A percentile compares a stretch with the other conserved stretches of the same genome.
Evolutionary conservation across 2,888 invertebrate genomes (phyloP).

Genomic region (Cantharis nigra): DNA sequence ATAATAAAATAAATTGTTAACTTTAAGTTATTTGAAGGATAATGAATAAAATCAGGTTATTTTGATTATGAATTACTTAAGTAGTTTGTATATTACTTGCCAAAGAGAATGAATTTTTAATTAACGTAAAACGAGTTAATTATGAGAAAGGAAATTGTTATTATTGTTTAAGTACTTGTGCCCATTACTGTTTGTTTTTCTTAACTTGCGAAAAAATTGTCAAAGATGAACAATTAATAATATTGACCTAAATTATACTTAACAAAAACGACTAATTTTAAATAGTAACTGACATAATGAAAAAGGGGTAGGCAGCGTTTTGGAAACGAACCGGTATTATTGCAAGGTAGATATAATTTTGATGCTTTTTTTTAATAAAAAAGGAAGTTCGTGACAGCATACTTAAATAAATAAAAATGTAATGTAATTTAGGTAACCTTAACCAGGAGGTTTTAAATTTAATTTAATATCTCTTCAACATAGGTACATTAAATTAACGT

Average conservation of each 20-base stretch:
- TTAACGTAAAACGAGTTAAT: neutral
- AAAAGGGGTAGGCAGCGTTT: neutral
- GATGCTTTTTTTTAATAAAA: neutral
- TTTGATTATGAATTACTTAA: neutral
- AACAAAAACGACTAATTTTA: neutral
- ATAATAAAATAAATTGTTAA: no score
- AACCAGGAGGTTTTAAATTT: neutral
- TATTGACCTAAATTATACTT: neutral
- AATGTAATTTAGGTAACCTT: neutral
- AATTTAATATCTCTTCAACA: neutral
- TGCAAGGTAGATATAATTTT: neutral
- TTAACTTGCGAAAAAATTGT: neutral
- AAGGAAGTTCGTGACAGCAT: neutral
- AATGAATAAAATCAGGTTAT: neutral
- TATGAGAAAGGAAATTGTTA: neutral
- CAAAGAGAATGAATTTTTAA: neutral
- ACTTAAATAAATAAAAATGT: neutral
- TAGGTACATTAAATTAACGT: neutral
- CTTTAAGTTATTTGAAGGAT: neutral
- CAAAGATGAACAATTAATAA: neutral
- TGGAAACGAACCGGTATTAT: neutral
- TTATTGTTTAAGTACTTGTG: neutral
- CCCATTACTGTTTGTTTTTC: neutral
- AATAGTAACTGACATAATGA: neutral
- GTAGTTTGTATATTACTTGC: neutral